phyloP scores from a whole-genome alignment of 92 coral and sea anemone genomes.

The Scolanthus callimorphus region DNA sequence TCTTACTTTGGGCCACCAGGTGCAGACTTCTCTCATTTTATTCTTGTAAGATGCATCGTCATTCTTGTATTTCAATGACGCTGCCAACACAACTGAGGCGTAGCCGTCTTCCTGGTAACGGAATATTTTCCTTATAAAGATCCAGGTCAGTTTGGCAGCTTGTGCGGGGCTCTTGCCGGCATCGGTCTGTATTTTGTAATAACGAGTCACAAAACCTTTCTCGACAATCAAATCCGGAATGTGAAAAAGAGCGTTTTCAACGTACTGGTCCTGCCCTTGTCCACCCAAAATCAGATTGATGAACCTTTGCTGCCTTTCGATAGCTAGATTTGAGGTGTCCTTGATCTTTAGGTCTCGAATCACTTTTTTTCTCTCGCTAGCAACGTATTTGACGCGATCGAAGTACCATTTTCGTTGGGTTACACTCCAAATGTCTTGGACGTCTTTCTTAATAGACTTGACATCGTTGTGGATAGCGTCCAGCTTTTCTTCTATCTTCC shows the following conservation, averaged over 20 bases:
- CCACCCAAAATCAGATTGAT: too few species aligned
- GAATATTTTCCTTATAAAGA: slow-evolving; percentile 29
- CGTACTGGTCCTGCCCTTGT: too few species aligned
- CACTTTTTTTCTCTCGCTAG: too few species aligned
- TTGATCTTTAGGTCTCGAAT: slow-evolving; percentile 28
- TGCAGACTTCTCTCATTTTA: slow-evolving; percentile 18
- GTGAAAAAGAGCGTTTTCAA: slow-evolving; percentile 35
- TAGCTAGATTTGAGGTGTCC: slow-evolving; percentile 26
- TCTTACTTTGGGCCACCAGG: slow-evolving; percentile 32
- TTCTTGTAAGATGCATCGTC: slow-evolving; percentile 30
- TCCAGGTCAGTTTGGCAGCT: too few species aligned
- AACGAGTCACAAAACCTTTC: slow-evolving; percentile 17
- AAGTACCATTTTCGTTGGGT: too few species aligned
- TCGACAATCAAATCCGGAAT: slow-evolving; percentile 19
- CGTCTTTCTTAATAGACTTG: slow-evolving; percentile 8
- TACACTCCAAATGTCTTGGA: slow-evolving; percentile 5
- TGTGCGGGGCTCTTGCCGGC: too few species aligned
- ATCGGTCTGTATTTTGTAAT: slow-evolving; percentile 28
- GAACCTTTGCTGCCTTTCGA: too few species aligned
- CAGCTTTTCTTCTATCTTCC: too few species aligned
- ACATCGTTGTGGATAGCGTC: too few species aligned
- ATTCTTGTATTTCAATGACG: slow-evolving; percentile 36
- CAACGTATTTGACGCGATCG: too few species aligned
- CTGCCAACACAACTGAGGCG: slow-evolving; percentile 41
- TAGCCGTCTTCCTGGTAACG: slow-evolving; percentile 53